phyloP scores from a whole-genome alignment of 2,888 invertebrate species.

The Eutolmus rufibarbis region DNA sequence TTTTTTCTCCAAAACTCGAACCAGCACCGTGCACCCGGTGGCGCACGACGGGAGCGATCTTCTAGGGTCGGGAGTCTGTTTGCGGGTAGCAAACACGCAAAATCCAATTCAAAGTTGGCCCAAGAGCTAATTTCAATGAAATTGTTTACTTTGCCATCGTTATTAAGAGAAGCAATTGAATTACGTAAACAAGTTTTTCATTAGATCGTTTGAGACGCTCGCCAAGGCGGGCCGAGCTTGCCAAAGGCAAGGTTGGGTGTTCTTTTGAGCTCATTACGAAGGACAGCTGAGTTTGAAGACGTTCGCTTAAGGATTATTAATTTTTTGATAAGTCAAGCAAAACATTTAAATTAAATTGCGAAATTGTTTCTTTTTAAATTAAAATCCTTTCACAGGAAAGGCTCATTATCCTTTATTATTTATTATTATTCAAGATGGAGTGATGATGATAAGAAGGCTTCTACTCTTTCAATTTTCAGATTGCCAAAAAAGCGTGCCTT shows the following conservation, averaged over 20 bases:
- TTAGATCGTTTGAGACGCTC: neutral
- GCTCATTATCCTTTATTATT: neutral
- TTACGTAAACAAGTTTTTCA: slow-evolving; percentile 29
- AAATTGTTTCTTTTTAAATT: neutral
- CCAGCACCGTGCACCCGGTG: neutral
- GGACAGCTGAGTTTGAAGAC: neutral
- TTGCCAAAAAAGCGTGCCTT: too few relatives aligned
- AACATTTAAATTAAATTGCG: neutral
- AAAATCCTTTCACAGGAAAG: neutral
- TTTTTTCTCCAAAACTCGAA: neutral
- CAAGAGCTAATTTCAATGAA: slow-evolving; percentile 23
- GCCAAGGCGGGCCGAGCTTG: neutral
- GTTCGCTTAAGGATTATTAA: neutral
- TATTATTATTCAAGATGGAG: too few relatives aligned
- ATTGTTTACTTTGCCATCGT: slow-evolving; percentile 7
- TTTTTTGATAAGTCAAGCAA: neutral
- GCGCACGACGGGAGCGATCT: neutral
- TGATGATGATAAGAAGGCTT: too few relatives aligned
- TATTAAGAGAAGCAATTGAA: slow-evolving; percentile 18
- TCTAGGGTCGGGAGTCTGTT: neutral
- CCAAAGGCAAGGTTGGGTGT: neutral
- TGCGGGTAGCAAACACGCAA: neutral
- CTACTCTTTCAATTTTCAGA: too few relatives aligned
- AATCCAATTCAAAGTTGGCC: slow-evolving; percentile 5
- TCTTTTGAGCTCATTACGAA: neutral